Base-by-base conservation (phyloP, 2,797 vertebrate genomes). In the Melanotaenia parkinsoni region DNA sequence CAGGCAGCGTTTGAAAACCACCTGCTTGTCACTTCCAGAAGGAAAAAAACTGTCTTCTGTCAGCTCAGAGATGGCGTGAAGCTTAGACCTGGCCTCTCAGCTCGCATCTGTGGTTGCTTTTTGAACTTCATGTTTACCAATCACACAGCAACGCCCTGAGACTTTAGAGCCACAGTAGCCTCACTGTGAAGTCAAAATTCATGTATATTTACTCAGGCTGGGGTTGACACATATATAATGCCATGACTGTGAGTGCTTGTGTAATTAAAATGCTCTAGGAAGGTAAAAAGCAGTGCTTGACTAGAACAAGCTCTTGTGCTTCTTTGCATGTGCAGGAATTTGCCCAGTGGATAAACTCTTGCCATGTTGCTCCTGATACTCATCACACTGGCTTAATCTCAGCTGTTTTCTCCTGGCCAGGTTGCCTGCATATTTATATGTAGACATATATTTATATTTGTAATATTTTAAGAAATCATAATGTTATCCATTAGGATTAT, bases 51-150 rank as follows among this genome's bases (percentile, higher is more conserved):
- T 30, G 12, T 66, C 74, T 58, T 81, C 70, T 60, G 68, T 74
- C 75, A 57, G 70, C 69, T 58, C 2, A 12, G 57, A 63, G 62
- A 47, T 71, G 37, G 62, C 11, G 2, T 0, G 53, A 71, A 75
- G 78, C 79, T 43, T 76, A 72, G 75, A 76, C 71, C 54, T 1
- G 60, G 59, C 58, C 54, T 20, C 24, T 76, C 37, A 38, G 74
- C 75, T 82, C 22, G 0, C 74, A 71, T 81, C 69, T 76, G 67
- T 63, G 67, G 65, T 66, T 4, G 62, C 79, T 70, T 77, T 86
- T 85, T 86, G 67, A 90, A 86, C 72, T 83, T 62, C 0, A 10
- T 88, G 77, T 90, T 88, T 87, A 82, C 81, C 67, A 68, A 53
- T 79, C 53, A 28, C 72, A 66, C 78, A 72, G 72, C 81, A 88